Evolutionary conservation across 2,113 vertebrate genomes (phyloP).

Genomic region (Pelmatolapia mariae): DNA sequence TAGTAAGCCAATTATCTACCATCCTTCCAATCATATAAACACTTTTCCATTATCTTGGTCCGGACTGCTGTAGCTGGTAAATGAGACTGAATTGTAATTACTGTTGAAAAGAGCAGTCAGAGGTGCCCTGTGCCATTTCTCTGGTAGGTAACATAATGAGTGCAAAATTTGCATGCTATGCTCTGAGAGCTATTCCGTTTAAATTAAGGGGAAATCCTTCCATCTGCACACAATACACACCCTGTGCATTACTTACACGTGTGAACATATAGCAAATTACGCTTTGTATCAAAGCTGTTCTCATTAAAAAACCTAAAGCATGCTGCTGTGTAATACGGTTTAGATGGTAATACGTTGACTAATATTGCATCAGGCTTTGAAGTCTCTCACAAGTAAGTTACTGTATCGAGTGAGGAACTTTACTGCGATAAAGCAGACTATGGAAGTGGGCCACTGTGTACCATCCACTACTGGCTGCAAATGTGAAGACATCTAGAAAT

Average conservation of each 20-base stretch:
- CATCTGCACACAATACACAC: background rate
- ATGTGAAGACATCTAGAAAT: background rate
- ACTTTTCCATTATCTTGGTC: slow-evolving; percentile 18
- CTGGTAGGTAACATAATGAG: slow-evolving; percentile 23
- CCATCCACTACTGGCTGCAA: slow-evolving; percentile 4
- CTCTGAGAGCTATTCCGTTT: background rate
- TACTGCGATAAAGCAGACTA: background rate
- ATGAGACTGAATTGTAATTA: slow-evolving; percentile 42
- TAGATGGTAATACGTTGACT: slow-evolving; percentile 4
- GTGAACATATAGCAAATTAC: background rate
- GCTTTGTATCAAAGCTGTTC: background rate
- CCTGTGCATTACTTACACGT: background rate
- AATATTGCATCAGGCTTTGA: slow-evolving; percentile 44
- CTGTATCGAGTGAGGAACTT: background rate
- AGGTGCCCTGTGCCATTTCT: background rate
- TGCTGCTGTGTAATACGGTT: background rate
- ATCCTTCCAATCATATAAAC: slow-evolving; percentile 27
- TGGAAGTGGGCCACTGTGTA: slow-evolving; percentile 10
- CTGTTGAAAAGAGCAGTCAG: slow-evolving; percentile 29
- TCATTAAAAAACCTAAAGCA: slow-evolving; percentile 18
- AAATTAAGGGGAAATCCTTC: background rate
- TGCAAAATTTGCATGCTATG: slow-evolving; percentile 4
- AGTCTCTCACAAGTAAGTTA: background rate
- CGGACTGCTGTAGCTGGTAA: slow-evolving; percentile 35
- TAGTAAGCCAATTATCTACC: slow-evolving; percentile 24